Evolutionary conservation across 2,113 vertebrate species (phyloP).

Genomic region (Engraulis encrasicolus): DNA sequence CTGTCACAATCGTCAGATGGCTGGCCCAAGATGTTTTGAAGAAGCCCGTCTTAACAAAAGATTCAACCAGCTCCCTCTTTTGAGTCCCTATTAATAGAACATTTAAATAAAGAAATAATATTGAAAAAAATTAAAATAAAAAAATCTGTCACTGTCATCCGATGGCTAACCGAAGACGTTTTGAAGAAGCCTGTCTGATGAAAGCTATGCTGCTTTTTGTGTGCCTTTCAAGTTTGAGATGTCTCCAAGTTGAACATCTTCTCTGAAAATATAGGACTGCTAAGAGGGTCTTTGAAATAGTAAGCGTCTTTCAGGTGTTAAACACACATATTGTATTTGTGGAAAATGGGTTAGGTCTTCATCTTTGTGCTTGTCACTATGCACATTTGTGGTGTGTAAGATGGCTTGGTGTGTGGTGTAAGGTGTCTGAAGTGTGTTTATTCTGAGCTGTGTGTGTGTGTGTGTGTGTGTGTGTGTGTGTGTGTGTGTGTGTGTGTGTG

Average conservation of each 20-base stretch:
- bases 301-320: background rate
- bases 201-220: background rate
- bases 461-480: too few relatives aligned
- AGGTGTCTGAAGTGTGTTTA: too few relatives aligned
- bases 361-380: too few relatives aligned
- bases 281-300: background rate
- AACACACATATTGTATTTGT: background rate
- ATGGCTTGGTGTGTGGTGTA: too few relatives aligned
- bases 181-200: background rate
- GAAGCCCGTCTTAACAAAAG: background rate
- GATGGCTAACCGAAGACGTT: background rate
- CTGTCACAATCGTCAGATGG: too few relatives aligned
- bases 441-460: too few relatives aligned
- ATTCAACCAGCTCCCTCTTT: background rate
- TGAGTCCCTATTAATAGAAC: background rate
- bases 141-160: too few relatives aligned
- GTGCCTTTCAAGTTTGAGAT: background rate
- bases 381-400: too few relatives aligned
- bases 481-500: too few relatives aligned
- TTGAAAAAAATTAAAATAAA: too few relatives aligned
- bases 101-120: too few relatives aligned
- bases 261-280: background rate
- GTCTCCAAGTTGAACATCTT: background rate
- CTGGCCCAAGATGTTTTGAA: background rate
- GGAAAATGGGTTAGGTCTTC: constrained; percentile 4